Base-by-base conservation (phyloP, 92 coral and sea anemone genomes). In the Umimayanthus kanabou region DNA sequence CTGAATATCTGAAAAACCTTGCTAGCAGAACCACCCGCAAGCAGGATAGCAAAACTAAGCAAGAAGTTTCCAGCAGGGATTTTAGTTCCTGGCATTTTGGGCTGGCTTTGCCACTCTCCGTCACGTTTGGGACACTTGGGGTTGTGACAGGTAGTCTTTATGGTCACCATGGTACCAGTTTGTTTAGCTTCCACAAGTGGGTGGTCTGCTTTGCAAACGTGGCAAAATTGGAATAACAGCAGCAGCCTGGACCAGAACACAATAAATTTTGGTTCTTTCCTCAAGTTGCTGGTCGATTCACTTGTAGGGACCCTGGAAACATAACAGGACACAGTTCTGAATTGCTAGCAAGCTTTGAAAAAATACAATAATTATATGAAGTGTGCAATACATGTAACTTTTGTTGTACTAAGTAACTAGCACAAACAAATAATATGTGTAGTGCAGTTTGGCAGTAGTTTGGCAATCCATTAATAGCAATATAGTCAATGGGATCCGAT, bases 221-320 rank as follows among this genome's bases (percentile, higher is more conserved):
- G 40, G 73, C 84, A 86, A 11, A 47, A 50, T 40, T 86, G 66
- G 89, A 86, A 74, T 45, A 86, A 67, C 66, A 85, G 76, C 80
- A 85, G 81, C 77, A 85, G 39, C 88, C 69, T 58, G 53, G 70
- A 71, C 16, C 72, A 67, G 57, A 86, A 86, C 84, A 86, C 89
- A 76, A 76, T 66, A 29, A 71, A 73, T 28, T 72, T 72, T 26
- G 76, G 39, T 29, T 72, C 20, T 29, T 29, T 72, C 39, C 76
- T 72, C 76, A 72, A 72, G 37, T 72, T 72, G 39, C 50, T 45
- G 50, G 50, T 45, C 9, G 50, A 45, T 0, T 45, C 50, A 45
- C 50, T 0, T 45, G 50, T 45, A 45, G 50, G 50, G 50, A 45
- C 50, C 50, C 50, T 45, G 50, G 9, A 45, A 45, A 45, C 50